A percentile compares a stretch with the other conserved stretches of the same genome.
Evolutionary conservation across 2,888 invertebrate genomes (phyloP).

Genomic region (Helobdella robusta): DNA sequence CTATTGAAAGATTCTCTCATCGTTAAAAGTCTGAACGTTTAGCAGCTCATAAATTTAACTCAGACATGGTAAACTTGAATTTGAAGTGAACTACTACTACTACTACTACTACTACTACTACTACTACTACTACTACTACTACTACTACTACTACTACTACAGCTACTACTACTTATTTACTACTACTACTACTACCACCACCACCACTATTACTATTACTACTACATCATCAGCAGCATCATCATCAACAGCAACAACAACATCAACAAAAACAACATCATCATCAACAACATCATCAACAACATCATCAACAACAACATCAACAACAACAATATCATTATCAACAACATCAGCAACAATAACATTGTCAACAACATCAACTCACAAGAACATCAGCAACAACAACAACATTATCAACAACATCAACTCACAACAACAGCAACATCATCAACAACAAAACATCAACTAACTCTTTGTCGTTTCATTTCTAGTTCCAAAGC

Average conservation of each 20-base stretch:
- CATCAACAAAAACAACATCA: no score
- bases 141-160: slow-evolving; percentile 17
- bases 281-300: neutral
- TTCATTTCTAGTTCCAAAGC: slow-evolving; percentile 26
- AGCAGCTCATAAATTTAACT: no score
- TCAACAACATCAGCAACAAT: no score
- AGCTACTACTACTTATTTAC: neutral
- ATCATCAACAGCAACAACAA: no score
- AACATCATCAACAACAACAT: neutral
- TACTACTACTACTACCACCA: slow-evolving; percentile 14
- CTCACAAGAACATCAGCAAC: no score
- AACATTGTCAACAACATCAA: no score
- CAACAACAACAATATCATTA: no score
- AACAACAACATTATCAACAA: neutral
- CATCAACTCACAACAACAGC: neutral
- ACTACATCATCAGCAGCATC: no score
- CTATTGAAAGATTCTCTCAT: no score
- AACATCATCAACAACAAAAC: neutral
- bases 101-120: neutral
- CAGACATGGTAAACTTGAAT: no score
- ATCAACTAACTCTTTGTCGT: slow-evolving; percentile 16
- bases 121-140: slow-evolving; percentile 15
- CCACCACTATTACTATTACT: slow-evolving; percentile 5
- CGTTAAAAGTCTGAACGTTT: no score
- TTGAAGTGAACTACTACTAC: neutral